phyloP scores from a whole-genome alignment of 2,113 vertebrate genomes.

The Jacana jacana region DNA sequence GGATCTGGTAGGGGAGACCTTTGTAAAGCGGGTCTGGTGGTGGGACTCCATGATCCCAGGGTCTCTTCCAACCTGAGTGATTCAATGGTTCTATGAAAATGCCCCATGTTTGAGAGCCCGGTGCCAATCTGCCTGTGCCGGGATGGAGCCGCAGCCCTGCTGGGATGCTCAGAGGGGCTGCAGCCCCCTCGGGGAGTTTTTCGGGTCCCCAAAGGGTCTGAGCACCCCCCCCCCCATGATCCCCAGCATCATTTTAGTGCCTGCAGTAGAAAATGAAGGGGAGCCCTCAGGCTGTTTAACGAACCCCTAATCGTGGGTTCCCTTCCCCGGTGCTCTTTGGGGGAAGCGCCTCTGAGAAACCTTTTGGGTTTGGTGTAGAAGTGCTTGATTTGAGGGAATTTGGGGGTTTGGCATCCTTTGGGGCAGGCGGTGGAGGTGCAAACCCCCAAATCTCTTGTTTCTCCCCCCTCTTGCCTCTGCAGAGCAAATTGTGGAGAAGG shows the following conservation, averaged over 20 bases:
- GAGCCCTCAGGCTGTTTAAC: accelerated
- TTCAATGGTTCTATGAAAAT: no score
- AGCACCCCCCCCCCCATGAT: neutral
- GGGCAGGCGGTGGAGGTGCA: accelerated
- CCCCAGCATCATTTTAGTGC: neutral
- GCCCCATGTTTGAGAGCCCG: accelerated
- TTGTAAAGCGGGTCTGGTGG: no score
- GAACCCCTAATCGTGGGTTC: neutral
- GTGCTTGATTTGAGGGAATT: neutral
- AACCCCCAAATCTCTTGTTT: neutral
- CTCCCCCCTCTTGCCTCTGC: neutral
- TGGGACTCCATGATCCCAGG: no score
- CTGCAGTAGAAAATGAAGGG: neutral
- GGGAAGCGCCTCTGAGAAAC: accelerated
- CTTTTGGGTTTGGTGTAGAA: neutral
- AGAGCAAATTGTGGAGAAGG: constrained; percentile 97
- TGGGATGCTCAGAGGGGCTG: neutral
- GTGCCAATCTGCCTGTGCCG: accelerated
- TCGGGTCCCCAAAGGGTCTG: neutral
- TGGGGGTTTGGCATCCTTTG: accelerated
- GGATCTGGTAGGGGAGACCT: no score
- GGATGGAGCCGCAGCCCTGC: neutral
- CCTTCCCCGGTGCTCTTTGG: neutral
- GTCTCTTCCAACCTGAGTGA: no score
- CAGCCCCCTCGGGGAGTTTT: neutral